phyloP scores from a whole-genome alignment of 2,113 vertebrate species.

The Panthera tigris region DNA sequence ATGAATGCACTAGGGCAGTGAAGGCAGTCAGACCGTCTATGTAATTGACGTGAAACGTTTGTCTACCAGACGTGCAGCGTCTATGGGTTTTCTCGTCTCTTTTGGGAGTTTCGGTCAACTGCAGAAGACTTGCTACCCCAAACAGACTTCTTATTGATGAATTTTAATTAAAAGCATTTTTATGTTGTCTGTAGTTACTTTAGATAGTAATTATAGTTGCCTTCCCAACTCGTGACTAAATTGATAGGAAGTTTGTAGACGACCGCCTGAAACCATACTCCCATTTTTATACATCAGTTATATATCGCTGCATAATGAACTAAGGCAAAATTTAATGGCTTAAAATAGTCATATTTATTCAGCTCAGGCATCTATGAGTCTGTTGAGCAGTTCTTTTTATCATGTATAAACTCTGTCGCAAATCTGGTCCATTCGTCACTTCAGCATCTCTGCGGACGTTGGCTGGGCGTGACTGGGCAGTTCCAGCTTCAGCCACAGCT shows the following conservation, averaged over 20 bases:
- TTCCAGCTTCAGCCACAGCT: background rate
- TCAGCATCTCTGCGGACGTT: background rate
- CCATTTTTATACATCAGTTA: background rate
- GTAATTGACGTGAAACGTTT: background rate
- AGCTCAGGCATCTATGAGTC: background rate
- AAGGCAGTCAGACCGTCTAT: background rate
- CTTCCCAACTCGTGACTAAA: background rate
- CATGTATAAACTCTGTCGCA: background rate
- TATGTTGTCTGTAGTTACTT: background rate
- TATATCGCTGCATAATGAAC: background rate
- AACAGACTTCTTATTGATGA: background rate
- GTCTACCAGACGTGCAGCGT: no score
- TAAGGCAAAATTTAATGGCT: background rate
- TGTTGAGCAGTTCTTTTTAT: background rate
- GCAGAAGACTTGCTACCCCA: background rate
- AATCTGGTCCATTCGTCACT: background rate
- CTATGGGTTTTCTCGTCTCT: background rate
- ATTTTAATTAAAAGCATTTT: constrained; percentile 24
- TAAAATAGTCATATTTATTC: background rate
- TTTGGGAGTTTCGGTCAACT: background rate
- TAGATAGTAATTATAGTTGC: background rate
- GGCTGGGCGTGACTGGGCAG: fast-evolving
- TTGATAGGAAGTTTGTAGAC: background rate
- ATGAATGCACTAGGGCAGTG: background rate
- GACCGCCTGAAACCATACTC: background rate